Base-by-base conservation (phyloP, 1,140 invertebrate genomes). In the Teleopsis dalmanni region DNA sequence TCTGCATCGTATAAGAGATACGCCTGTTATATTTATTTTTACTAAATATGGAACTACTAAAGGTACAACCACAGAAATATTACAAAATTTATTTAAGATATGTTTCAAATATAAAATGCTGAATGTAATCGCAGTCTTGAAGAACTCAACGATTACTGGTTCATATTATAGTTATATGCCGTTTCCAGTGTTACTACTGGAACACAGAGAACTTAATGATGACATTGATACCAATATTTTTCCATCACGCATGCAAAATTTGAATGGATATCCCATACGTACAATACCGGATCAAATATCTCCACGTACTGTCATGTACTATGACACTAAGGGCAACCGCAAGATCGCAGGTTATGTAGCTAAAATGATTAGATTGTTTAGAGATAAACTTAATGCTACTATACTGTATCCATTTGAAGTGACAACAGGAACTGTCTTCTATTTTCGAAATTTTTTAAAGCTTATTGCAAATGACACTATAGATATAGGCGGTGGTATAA, bases 261-360 rank as follows among this genome's bases (percentile, higher is more conserved):
- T 47, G 19, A 27, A 47, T 25, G 45, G 45, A 3, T 10, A 25
- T 3, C 10, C 9, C 1, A 3, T 47, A 22, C 19, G 45, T 26
- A 47, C 45, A 10, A 36, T 47, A 19, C 42, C 42, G 21, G 45
- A 47, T 27, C 45, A 47, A 19, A 14, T 47, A 10, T 19, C 19
- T 31, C 45, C 45, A 4, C 16, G 45, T 16, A 36, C 45, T 5
- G 35, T 47, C 1, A 14, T 47, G 6, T 47, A 47, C 31, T 36
- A 2, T 4, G 34, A 47, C 16, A 9, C 4, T 1, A 0, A 5
- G 11, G 45, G 45, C 2, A 9, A 27, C 1, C n/a, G 22, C 1
- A 10, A 21, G 14, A 22, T 47, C 5, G 34, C 33, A 31, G 45
- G 45, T 6, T 47, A 47, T 27, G 36, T 37, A 13, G 26, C 45